These are phyloP conservation scores for Thymelicus sylvestris DNA, from an alignment of 2,888 invertebrate species.

Conservation along the genomic window DNA sequence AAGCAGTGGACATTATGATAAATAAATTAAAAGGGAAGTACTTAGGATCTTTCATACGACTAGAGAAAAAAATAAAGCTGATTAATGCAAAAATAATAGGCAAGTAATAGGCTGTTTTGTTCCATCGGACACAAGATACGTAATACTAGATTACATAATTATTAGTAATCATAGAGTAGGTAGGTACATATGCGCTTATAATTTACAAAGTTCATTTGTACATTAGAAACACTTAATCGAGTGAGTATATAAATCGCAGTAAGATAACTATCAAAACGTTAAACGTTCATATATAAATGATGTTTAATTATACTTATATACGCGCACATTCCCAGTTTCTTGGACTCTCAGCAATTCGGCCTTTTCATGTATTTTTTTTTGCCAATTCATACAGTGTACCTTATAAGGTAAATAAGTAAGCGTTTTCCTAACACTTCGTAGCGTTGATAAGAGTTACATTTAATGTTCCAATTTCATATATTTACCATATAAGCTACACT, in stretches of 20 bases:
- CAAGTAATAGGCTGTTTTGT: constrained; percentile 15
- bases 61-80: constrained; percentile 24
- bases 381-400: constrained; percentile 10
- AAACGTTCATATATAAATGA: constrained; percentile 27
- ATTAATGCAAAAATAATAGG: constrained; percentile 16
- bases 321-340: constrained; percentile 33
- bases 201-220: constrained; percentile 29
- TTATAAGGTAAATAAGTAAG: constrained; percentile 16
- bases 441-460: constrained; percentile 1
- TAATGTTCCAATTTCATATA: not conserved
- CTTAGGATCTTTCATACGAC: constrained; percentile 18
- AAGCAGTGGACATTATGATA: constrained; percentile 6
- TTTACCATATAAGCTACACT: constrained; percentile 12
- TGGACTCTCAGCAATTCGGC: constrained; percentile 37
- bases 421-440: not conserved
- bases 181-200: constrained; percentile 15
- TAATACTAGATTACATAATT: not conserved
- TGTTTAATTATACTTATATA: constrained; percentile 22
- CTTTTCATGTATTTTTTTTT: constrained; percentile 8
- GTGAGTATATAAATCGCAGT: constrained; percentile 28
- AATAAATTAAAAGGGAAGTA: constrained; percentile 12
- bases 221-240: constrained; percentile 33
- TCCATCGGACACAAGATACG: not conserved
- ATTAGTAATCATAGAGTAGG: not conserved
- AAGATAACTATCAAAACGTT: constrained; percentile 32